These are phyloP conservation scores for Netelia inedita DNA, from an alignment of 2,888 invertebrate species.

Conservation along the genomic window DNA sequence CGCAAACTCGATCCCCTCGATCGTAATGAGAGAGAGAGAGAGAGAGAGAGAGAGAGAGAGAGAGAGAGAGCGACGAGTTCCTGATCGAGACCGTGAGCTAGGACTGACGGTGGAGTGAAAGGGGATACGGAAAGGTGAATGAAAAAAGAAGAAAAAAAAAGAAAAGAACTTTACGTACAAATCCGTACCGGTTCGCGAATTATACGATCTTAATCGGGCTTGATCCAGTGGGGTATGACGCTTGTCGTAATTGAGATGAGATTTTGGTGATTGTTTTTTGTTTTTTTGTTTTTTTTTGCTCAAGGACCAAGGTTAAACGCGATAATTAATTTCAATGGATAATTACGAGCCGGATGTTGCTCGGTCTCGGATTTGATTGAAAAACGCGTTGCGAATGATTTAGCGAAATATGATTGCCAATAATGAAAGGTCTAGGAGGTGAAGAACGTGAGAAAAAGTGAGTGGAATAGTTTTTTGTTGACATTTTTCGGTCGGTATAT, in stretches of 20 bases:
- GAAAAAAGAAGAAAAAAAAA: background rate
- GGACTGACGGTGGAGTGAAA: slow-evolving; percentile 17
- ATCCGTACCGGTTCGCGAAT: background rate
- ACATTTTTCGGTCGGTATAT: too few relatives aligned
- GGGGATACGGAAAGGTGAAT: slow-evolving; percentile 23
- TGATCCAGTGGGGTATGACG: background rate
- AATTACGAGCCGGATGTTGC: background rate
- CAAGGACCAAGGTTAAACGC: background rate
- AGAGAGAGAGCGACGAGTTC: background rate
- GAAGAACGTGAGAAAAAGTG: too few relatives aligned
- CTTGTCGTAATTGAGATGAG: background rate
- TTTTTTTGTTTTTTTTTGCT: background rate
- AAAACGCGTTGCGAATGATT: too few relatives aligned
- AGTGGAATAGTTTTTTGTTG: too few relatives aligned
- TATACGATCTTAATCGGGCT: background rate
- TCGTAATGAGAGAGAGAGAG: background rate
- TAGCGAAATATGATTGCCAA: too few relatives aligned
- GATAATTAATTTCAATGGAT: background rate
- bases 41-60: background rate
- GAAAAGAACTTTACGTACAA: background rate
- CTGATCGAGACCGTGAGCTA: background rate
- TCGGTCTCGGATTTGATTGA: background rate
- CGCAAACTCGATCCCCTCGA: slow-evolving; percentile 14
- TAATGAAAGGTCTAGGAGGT: too few relatives aligned
- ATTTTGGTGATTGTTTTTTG: background rate